Base-by-base conservation (phyloP, 2,888 invertebrate genomes). In the Tipula lateralis region DNA sequence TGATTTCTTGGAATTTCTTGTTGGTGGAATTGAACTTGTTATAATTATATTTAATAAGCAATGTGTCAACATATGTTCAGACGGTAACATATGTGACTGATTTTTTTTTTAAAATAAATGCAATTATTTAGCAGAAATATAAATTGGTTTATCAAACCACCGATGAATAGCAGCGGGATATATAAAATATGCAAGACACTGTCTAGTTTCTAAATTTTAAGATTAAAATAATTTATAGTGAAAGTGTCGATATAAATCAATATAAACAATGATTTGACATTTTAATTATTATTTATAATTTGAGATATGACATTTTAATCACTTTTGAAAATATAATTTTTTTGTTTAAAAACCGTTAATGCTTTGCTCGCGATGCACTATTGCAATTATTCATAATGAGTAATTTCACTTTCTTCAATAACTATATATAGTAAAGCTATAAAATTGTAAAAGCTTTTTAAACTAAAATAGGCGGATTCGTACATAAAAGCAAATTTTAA, bases 251-350 rank as follows among this genome's bases (percentile, higher is more conserved):
- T 66, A 66, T 24, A 24, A 66, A 66, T 66, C 19, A 24, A 9
- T 66, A 66, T 24, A n/a, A n/a, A 66, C 24, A 66, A 24, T 66
- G 66, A 66, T 66, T 24, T 24, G 24, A 66, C 66, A 66, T 24
- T 66, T 66, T 66, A 66, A 66, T 66, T 66, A 66, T 66, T 66
- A 66, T 24, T 66, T 66, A 66, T 66, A 66, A 66, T 24, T 24
- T 66, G 19, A 24, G 24, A 24, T 9, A 66, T 66, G 66, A 24
- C 44, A n/a, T 6, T 44, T 44, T 44, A 44, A 44, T 44, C n/a
- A 44, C n/a, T 44, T n/a, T 44, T 44, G n/a, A 2, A 44, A 32
- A n/a, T n/a, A n/a, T n/a, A n/a, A n/a, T n/a, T n/a, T 13, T 39
- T 34, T 39, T 39, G 39, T 39, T 39, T 34, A 9, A 34, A 34